These are phyloP conservation scores for Rotaria sp. DNA, from an alignment of 2,888 invertebrate genomes.

Conservation along the genomic window DNA sequence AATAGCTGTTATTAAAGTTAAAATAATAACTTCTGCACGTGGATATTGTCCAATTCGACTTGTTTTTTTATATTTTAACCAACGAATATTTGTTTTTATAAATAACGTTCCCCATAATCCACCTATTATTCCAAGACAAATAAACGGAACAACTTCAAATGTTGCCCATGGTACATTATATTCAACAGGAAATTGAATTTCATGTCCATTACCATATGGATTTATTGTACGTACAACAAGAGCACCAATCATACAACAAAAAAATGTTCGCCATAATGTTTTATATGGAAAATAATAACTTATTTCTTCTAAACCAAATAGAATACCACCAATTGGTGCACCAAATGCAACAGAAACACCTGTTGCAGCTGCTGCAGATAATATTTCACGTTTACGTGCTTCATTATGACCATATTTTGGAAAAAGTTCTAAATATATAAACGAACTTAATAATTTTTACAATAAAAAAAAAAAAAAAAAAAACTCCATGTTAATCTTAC, in stretches of 20 bases:
- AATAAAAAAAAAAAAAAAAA: no score
- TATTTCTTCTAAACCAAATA: slow-evolving; percentile 94
- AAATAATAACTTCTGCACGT: slow-evolving; percentile 72
- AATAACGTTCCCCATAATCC: slow-evolving; percentile 92
- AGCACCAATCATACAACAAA: slow-evolving; percentile 93
- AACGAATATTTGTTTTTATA: slow-evolving; percentile 87
- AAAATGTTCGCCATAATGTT: slow-evolving; percentile 96
- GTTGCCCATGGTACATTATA: slow-evolving; percentile 93
- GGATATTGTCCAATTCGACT: slow-evolving; percentile 91
- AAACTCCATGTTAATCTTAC: neutral
- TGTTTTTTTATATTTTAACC: slow-evolving; percentile 86
- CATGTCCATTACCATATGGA: slow-evolving; percentile 96
- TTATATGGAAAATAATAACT: slow-evolving; percentile 98
- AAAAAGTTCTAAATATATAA: slow-evolving; percentile 67
- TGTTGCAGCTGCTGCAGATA: slow-evolving; percentile 94
- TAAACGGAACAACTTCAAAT: slow-evolving; percentile 91
- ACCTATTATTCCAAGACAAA: slow-evolving; percentile 87
- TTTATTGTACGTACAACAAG: slow-evolving; percentile 91
- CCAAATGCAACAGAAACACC: slow-evolving; percentile 98
- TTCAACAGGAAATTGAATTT: slow-evolving; percentile 93
- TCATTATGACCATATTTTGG: slow-evolving; percentile 98
- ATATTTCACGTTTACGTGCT: slow-evolving; percentile 94
- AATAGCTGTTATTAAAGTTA: slow-evolving; percentile 81
- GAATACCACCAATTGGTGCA: slow-evolving; percentile 92
- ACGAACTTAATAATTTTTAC: no score